Base-by-base conservation (phyloP, 2,113 vertebrate species). In the Cyrtonyx montezumae region DNA sequence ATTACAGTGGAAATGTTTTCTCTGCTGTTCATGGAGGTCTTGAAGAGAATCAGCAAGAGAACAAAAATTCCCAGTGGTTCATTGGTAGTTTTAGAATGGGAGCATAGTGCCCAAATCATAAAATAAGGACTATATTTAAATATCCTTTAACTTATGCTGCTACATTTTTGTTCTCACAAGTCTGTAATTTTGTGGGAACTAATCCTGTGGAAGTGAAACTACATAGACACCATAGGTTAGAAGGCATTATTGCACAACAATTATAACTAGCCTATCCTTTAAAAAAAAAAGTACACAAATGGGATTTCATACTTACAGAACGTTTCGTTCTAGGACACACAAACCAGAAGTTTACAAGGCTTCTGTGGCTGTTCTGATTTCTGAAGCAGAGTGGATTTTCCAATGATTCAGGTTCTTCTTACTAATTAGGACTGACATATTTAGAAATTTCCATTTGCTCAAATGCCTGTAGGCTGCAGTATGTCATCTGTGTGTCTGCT, bases 101-200 rank as follows among this genome's bases (percentile, higher is more conserved):
- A 91, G 92, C 71, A 82, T 34, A 63, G 83, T 83, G 62, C 84
- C 86, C 88, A 84, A 65, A 42, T 43, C 84, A 89, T 62, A 92
- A 93, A 94, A 62, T 63, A 65, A 91, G 82, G 36, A 73, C 70
- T 79, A 83, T 79, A 61, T 90, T 96, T 96, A 89, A 95, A 84
- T 45, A 91, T 73, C 66, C 82, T 96, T 96, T 89, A 66, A 92
- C 86, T 34, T 93, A 92, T 74, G 74, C 66, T 94, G 79, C 73
- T 86, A 84, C 46, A 82, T 86, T 88, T 96, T 73, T 59, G 87
- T 87, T 91, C 92, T 96, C 76, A 66, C 12, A 86, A 49, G 62
- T 92, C 95, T 95, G 30, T 89, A 91, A 92, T 95, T 97, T 96
- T 74, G 9, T 86, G 79, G 87, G 88, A 93, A 89, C 79, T 93